These are phyloP conservation scores for Habrosyne pyritoides DNA, from an alignment of 2,888 invertebrate species.

Conservation along the genomic window DNA sequence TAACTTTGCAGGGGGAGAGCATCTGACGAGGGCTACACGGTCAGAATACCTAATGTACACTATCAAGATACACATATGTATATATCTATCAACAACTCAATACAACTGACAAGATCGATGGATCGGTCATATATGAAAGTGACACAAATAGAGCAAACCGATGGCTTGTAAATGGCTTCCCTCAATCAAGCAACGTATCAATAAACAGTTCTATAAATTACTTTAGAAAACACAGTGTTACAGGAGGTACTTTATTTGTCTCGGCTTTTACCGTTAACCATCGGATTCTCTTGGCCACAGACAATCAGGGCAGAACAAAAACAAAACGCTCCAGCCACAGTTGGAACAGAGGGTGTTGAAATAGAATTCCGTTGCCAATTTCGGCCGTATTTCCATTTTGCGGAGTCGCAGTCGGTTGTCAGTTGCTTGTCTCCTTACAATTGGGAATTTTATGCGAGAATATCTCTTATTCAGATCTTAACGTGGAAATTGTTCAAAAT, in stretches of 20 bases:
- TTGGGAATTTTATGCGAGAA: conserved; percentile 12
- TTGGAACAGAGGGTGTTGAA: conserved; percentile 34
- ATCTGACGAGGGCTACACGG: neutral
- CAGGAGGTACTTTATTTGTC: conserved; percentile 55
- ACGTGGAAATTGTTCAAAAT: neutral
- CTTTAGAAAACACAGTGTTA: conserved; percentile 44
- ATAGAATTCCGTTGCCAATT: conserved; percentile 43
- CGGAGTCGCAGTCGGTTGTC: conserved; percentile 16
- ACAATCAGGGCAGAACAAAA: conserved; percentile 71
- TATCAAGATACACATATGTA: neutral
- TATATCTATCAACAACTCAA: neutral
- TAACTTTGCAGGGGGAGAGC: neutral
- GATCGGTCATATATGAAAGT: neutral
- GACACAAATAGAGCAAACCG: neutral
- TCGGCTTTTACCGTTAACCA: conserved; percentile 54
- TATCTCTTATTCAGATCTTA: conserved; percentile 3
- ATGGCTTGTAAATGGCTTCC: conserved; percentile 2
- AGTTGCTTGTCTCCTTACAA: conserved; percentile 25
- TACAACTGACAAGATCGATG: neutral
- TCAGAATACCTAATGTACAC: neutral
- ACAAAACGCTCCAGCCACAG: conserved; percentile 49
- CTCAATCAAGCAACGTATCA: conserved; percentile 15
- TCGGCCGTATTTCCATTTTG: conserved; percentile 23
- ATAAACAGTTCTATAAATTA: conserved; percentile 34
- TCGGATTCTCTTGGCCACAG: conserved; percentile 46